Percentiles rank a stretch among this genome's conserved stretches.
Evolutionary conservation across 2,113 vertebrate species (phyloP).

Genomic region (Neodon shergylaensis): DNA sequence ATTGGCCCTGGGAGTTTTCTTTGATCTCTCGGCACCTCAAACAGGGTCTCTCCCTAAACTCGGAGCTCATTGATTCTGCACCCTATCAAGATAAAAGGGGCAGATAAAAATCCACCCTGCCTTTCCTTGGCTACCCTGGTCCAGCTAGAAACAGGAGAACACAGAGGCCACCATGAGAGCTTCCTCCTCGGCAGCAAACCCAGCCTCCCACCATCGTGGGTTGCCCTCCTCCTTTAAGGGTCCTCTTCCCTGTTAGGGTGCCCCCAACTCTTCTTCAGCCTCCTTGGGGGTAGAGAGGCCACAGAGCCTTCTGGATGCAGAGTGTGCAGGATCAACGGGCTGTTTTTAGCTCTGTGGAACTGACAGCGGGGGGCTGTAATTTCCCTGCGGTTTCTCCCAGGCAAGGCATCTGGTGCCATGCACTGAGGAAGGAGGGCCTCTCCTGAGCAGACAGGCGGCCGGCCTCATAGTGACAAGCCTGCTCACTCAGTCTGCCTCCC

Average conservation of each 20-base stretch:
- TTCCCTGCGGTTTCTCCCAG: slow-evolving; percentile 20
- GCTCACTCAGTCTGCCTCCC: neutral
- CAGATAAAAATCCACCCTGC: neutral
- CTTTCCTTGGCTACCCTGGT: too few relatives aligned
- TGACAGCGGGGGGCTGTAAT: slow-evolving; percentile 59
- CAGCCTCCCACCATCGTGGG: neutral
- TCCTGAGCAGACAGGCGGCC: neutral
- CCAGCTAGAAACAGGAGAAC: fast-evolving
- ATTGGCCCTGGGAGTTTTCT: neutral
- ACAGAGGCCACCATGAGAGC: neutral
- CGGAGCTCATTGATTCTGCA: neutral
- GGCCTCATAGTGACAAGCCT: neutral
- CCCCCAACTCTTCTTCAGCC: neutral
- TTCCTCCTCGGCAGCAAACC: neutral
- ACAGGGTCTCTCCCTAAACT: neutral
- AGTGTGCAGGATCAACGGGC: slow-evolving; percentile 31
- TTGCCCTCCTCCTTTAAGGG: neutral
- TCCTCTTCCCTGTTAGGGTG: neutral
- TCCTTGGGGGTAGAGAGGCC: neutral
- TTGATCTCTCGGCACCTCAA: neutral
- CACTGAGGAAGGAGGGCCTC: neutral
- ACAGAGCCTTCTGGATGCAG: slow-evolving; percentile 45
- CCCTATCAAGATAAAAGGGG: neutral
- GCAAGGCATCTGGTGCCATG: neutral
- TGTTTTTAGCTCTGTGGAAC: slow-evolving; percentile 67